Evolutionary conservation across 2,113 vertebrate genomes (phyloP), one percentile per base, ranked within the genome.

Genomic region (Saccopteryx leptura): DNA sequence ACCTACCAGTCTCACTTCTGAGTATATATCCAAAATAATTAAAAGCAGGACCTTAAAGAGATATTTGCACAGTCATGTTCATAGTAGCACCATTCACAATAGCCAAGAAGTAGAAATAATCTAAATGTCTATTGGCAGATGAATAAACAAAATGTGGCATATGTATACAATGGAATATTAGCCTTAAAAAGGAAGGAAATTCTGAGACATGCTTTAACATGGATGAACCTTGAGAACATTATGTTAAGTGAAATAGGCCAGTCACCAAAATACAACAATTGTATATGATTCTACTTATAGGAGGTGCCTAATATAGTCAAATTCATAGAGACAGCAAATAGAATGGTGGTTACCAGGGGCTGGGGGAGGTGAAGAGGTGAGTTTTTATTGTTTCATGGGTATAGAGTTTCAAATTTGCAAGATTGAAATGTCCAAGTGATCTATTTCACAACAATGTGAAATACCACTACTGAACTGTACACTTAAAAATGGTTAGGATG

Each of bases 401-500:
- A 24, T 71, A n/a, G 75, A 39, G 28, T 87, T 63, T 96, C 81
- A 86, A 56, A 69, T 92, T 54, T 88, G 19, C 12, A 66, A 31
- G 63, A 68, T 17, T 17, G 28, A 50, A 54, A 88, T 1, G 23
- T 74, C 56, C 58, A 24, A 7, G 76, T 66, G 50, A 46, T 84
- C 76, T 68, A 10, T 72, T 87, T 91, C 15, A 88, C 21, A 33
- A 13, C 21, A 24, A 7, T 61, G 54, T 33, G 31, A 65, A 72
- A 75, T 26, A 66, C 63, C 63, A 50, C 74, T 74, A 18, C 46
- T 90, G n/a, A 90, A 85, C 60, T 81, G 2, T 75, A 28, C 28
- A 33, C 39, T 88, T 72, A 79, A n/a, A 68, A 72, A 83, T 79
- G 5, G 4, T 50, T 50, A 58, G 50, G 56, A 39, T 78, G 46